Percentiles rank a stretch among this genome's conserved stretches.
Conservation (phyloP, 2,888 invertebrate genomes). For the Sinelater perroti region DNA sequence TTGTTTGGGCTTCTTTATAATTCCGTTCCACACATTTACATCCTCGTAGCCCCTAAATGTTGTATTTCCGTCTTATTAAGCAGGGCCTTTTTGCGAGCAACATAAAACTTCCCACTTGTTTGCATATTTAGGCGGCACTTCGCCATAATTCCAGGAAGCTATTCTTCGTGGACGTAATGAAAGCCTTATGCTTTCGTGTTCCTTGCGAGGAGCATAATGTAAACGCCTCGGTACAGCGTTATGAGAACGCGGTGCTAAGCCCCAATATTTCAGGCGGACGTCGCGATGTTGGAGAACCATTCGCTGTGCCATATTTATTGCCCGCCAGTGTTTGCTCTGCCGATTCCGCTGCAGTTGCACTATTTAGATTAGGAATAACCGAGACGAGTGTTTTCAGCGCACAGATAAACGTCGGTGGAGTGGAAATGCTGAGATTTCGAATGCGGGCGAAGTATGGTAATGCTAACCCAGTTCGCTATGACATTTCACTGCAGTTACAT, state of each 20-base stretch:
- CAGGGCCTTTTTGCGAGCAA: no score
- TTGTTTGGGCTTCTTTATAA: no score
- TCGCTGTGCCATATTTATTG: slow-evolving; percentile 25
- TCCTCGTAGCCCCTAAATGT: no score
- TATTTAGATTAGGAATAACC: slow-evolving; percentile 23
- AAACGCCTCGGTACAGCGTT: slow-evolving; percentile 8
- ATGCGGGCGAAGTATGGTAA: slow-evolving; percentile 22
- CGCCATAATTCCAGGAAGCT: not conserved
- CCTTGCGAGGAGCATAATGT: slow-evolving; percentile 14
- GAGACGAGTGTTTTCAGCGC: slow-evolving; percentile 26
- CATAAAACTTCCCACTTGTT: no score
- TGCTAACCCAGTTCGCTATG: slow-evolving; percentile 31
- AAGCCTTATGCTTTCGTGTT: not conserved
- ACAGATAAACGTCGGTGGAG: slow-evolving; percentile 21
- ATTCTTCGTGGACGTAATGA: not conserved
- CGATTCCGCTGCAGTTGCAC: slow-evolving; percentile 14
- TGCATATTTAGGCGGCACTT: no score
- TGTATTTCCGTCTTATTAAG: no score
- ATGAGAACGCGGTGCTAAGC: slow-evolving; percentile 18
- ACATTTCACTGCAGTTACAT: slow-evolving; percentile 22
- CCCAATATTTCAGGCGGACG: slow-evolving; percentile 22
- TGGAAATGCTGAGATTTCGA: slow-evolving; percentile 9
- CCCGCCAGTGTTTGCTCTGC: not conserved
- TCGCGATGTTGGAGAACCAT: slow-evolving; percentile 24
- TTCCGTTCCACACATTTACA: no score